Base-by-base conservation (phyloP, 2,113 vertebrate genomes). In the Chionomys nivalis region DNA sequence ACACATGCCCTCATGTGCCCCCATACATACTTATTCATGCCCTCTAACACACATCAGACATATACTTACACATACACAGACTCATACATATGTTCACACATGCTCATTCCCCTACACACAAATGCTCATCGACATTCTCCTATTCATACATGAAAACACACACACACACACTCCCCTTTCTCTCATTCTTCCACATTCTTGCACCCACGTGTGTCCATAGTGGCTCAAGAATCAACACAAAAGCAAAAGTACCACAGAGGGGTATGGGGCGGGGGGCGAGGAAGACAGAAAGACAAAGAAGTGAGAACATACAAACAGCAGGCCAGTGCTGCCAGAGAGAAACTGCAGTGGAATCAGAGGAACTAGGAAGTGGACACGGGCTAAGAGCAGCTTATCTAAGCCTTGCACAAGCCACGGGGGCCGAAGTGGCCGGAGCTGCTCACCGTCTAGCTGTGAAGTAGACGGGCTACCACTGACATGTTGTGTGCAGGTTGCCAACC, bases 351-450 rank as follows among this genome's bases (percentile, higher is more conserved):
- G 31, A n/a, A 31, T 42, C 39, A 26, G 10, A 21, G n/a, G 33
- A 2, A 21, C 33, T 65, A 55, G 2, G 3, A 10, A n/a, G 42
- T 31, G 12, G 55, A 33, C 70, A 36, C 0, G 1, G 33, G 65
- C 39, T 28, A 10, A 26, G 0, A 8, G 77, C 55, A 0, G 28
- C 47, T 87, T 36, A 19, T 26, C 47, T 28, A 0, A 28, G 79
- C 21, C 33, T 31, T 16, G 28, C 24, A 8, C 0, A 17, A 83
- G 63, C 52, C 68, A 10, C 0, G 0, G 6, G 66, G 63, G 5
- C 63, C 19, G 17, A 55, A 86, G 58, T 0, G 31, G 78, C 31
- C 55, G 28, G 31, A 12, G 55, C 12, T 31, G 23, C 55, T 16
- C 14, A 13, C 9, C 0, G 1, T 8, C n/a, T 16, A 1, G 68